Conservation (phyloP, 1,140 invertebrate genomes). For the Eumaeus atala region DNA sequence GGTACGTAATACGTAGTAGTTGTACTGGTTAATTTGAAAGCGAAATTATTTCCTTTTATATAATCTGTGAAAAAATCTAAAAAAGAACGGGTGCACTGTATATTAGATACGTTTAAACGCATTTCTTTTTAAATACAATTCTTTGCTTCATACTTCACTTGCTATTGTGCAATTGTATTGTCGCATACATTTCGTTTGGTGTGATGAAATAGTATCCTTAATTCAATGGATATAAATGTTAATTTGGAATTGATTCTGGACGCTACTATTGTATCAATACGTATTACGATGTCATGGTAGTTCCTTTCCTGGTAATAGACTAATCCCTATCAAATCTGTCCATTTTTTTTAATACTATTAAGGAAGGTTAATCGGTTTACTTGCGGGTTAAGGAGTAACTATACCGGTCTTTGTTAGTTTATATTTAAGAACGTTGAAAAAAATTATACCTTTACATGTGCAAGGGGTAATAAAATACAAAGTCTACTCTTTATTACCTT, state of each 20-base stretch:
- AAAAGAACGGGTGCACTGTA: conserved; percentile 5
- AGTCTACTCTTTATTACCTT: too few relatives aligned
- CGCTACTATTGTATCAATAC: background rate
- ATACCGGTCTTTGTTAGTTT: background rate
- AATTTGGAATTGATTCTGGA: too few relatives aligned
- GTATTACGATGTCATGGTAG: background rate
- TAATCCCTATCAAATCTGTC: background rate
- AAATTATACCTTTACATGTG: too few relatives aligned
- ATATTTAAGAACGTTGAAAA: too few relatives aligned
- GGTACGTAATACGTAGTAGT: too few relatives aligned
- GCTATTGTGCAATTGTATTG: conserved; percentile 1
- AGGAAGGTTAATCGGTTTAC: background rate
- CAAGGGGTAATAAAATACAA: too few relatives aligned
- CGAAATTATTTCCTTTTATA: background rate
- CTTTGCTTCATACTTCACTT: conserved; percentile 4
- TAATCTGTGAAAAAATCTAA: background rate
- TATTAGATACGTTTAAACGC: background rate
- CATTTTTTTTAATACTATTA: background rate
- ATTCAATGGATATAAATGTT: too few relatives aligned
- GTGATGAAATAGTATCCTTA: too few relatives aligned
- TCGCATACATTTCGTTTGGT: background rate
- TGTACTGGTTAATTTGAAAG: too few relatives aligned
- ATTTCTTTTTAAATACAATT: conserved; percentile 1
- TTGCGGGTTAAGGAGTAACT: background rate
- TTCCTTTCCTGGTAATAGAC: background rate